phyloP scores from a whole-genome alignment of 2,797 vertebrate genomes.

The Loriculus beryllinus region DNA sequence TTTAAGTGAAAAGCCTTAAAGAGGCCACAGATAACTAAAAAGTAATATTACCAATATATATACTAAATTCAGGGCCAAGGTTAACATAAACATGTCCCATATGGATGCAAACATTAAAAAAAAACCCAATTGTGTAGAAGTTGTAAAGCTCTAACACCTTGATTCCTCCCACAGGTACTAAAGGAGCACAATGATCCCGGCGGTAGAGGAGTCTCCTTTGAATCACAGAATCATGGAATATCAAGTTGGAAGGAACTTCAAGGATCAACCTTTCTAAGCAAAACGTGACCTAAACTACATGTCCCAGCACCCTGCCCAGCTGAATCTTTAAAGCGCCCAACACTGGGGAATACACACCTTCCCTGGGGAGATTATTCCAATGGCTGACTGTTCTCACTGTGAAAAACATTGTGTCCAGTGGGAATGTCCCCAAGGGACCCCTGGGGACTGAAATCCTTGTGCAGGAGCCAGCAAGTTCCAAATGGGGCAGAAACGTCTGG shows the following conservation, averaged over 20 bases:
- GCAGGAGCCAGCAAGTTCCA: fast-evolving
- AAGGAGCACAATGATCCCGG: fast-evolving
- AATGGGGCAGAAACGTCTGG: fast-evolving
- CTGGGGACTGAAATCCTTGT: too few species aligned
- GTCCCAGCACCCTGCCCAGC: background rate
- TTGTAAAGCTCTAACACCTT: background rate
- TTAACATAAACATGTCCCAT: fast-evolving
- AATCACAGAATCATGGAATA: background rate
- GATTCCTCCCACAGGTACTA: fast-evolving
- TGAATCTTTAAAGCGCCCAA: background rate
- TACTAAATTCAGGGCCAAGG: background rate
- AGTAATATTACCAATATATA: background rate
- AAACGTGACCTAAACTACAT: background rate
- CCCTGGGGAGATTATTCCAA: background rate
- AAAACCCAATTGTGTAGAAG: background rate
- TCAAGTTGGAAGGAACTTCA: background rate
- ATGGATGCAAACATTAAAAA: background rate
- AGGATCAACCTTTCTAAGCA: background rate
- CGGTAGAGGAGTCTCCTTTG: fast-evolving
- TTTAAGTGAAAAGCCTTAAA: background rate
- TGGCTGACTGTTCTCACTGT: background rate
- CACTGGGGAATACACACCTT: background rate
- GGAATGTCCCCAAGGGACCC: background rate
- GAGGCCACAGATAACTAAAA: background rate
- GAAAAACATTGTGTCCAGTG: background rate